Conservation (phyloP, 92 coral and sea anemone genomes). For the Porites lobata region DNA sequence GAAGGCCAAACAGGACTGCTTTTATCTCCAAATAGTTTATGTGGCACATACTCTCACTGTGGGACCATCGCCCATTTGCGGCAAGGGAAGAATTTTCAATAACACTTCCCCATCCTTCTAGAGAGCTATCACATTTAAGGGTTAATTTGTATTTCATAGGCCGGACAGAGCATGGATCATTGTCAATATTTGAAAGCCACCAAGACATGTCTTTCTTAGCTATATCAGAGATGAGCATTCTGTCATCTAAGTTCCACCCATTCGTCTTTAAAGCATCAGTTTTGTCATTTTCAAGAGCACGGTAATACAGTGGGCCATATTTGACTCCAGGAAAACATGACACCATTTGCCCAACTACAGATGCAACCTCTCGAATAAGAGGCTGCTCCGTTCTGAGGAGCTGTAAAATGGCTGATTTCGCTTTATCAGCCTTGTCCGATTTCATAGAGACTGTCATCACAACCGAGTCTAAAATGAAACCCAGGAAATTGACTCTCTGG, state of each 20-base stretch:
- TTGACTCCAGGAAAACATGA: constrained; percentile 56
- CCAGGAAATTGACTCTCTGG: constrained; percentile 46
- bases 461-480: constrained; percentile 49
- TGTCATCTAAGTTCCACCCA: constrained; percentile 40
- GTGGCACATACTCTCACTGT: constrained; percentile 23
- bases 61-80: constrained; percentile 55
- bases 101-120: constrained; percentile 58
- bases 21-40: constrained; percentile 58
- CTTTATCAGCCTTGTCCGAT: constrained; percentile 22
- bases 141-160: neutral
- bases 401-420: neutral
- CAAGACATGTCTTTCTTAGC: constrained; percentile 46
- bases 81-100: constrained; percentile 25
- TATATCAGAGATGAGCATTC: constrained; percentile 30
- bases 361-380: constrained; percentile 49
- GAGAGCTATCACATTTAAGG: constrained; percentile 64
- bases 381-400: neutral
- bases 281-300: constrained; percentile 57
- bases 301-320: constrained; percentile 57
- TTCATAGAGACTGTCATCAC: constrained; percentile 54
- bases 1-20: constrained; percentile 48
- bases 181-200: constrained; percentile 44
- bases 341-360: constrained; percentile 62
- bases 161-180: constrained; percentile 22
- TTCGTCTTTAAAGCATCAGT: constrained; percentile 33